Percentiles rank a stretch among this genome's conserved stretches.
Evolutionary conservation across 2,888 invertebrate species (phyloP).

Genomic region (Eupithecia dodoneata): DNA sequence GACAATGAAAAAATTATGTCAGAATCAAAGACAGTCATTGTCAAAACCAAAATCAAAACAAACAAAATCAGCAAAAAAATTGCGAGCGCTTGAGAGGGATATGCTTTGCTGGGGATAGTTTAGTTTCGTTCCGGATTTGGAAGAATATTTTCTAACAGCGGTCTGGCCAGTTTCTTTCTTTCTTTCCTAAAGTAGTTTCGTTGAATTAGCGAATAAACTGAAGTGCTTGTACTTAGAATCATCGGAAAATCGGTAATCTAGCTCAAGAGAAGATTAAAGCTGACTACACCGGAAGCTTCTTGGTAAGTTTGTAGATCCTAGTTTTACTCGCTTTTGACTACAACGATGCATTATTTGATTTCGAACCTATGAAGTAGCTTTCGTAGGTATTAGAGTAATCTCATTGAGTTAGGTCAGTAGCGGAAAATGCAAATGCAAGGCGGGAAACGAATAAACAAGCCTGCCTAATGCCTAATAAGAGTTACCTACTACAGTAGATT

Average conservation of each 20-base stretch:
- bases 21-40: slow-evolving; percentile 5
- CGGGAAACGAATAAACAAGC: neutral
- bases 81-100: neutral
- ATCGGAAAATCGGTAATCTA: neutral
- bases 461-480: too few species aligned
- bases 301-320: slow-evolving; percentile 2
- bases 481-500: too few species aligned
- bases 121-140: neutral
- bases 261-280: neutral
- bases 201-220: neutral
- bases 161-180: neutral
- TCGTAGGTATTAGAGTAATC: neutral
- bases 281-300: neutral
- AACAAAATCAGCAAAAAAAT: slow-evolving; percentile 1
- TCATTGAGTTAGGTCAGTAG: neutral
- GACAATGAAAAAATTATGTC: neutral
- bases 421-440: neutral
- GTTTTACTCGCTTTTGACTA: neutral
- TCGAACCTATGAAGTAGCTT: neutral
- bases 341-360: neutral
- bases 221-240: neutral
- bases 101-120: neutral
- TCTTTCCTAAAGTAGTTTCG: neutral
- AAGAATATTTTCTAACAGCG: neutral
- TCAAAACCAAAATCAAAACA: slow-evolving; percentile 1